phyloP scores from a whole-genome alignment of 2,797 vertebrate species.

The Urophycis tenuis region DNA sequence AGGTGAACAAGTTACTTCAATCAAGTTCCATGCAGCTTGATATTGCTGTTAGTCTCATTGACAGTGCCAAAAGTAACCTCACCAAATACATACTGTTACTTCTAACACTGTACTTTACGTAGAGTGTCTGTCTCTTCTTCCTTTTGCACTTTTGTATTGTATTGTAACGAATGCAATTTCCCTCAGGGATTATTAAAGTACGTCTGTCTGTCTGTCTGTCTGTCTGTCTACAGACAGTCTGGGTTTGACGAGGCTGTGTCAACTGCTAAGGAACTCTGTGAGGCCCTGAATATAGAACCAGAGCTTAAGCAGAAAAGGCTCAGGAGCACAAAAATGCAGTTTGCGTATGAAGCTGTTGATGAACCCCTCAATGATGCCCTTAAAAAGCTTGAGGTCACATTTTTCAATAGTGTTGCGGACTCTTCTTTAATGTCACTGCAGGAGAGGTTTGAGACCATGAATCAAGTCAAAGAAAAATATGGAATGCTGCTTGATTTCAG shows the following conservation, averaged over 20 bases:
- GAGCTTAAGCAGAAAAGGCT: constrained; percentile 6
- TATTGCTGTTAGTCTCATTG: constrained; percentile 22
- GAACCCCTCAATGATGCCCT: constrained; percentile 10
- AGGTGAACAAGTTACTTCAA: constrained; percentile 13
- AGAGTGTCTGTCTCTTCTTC: too few relatives aligned
- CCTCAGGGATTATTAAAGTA: too few relatives aligned
- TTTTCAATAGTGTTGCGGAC: constrained; percentile 18
- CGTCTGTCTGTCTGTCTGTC: too few relatives aligned
- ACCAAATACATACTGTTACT: too few relatives aligned
- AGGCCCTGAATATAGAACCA: constrained; percentile 5
- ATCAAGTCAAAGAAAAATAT: background rate
- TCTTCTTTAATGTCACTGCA: constrained; percentile 10
- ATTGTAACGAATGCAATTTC: too few relatives aligned
- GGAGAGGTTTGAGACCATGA: constrained; percentile 13
- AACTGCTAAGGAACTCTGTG: background rate
- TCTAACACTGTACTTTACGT: too few relatives aligned
- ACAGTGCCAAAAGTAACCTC: constrained; percentile 14
- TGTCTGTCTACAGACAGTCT: too few relatives aligned
- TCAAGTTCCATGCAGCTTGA: constrained; percentile 11
- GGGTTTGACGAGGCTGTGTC: background rate
- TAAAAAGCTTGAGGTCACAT: constrained; percentile 10
- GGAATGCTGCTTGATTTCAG: too few relatives aligned
- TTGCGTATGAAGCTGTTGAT: constrained; percentile 12
- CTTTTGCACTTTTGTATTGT: too few relatives aligned
- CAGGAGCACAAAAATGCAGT: constrained; percentile 19